Base-by-base conservation (phyloP, 2,797 vertebrate genomes). In the Hypotaenidia philippensis region DNA sequence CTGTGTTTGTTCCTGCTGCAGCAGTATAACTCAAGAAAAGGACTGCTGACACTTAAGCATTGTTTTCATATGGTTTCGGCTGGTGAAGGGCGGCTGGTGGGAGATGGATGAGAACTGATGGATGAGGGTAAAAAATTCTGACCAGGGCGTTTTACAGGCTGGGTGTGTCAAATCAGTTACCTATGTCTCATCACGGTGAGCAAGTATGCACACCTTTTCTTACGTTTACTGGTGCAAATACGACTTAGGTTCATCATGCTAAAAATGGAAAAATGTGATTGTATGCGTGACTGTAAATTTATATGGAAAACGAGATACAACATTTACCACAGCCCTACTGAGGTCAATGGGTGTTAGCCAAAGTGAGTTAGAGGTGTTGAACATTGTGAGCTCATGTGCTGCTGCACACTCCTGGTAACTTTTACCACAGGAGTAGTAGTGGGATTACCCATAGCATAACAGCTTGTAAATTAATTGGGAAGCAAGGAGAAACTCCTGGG, bases 401-500 rank as follows among this genome's bases (percentile, higher is more conserved):
- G 19, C 66, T 68, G 11, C 40, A 41, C 34, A 8, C 31, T 87
- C 93, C 26, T 69, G 45, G 71, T 94, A 72, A 64, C 15, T 84
- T 53, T 64, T 68, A 55, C 45, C 47, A 36, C 59, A 70, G 45
- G 53, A 92, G 26, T 8, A 83, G 71, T 9, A 83, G 71, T 63
- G 83, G 60, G 45, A 77, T 65, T 95, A 74, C 76, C 57, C 56
- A 20, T 59, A 74, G 59, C 80, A 38, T 88, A 93, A 81, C 55
- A 78, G 68, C 52, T 90, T 94, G 88, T 63, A 90, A 79, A 84
- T 87, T 55, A 90, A 93, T 88, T 97, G 94, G 41, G 20, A 95
- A 91, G 52, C 83, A 83, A 95, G 84, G 65, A 79, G 47, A 92
- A 93, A 81, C 79, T 96, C 69, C 85, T 94, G 86, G 90, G 89